phyloP scores from a whole-genome alignment of 1,140 invertebrate genomes.

The Ips nitidus region DNA sequence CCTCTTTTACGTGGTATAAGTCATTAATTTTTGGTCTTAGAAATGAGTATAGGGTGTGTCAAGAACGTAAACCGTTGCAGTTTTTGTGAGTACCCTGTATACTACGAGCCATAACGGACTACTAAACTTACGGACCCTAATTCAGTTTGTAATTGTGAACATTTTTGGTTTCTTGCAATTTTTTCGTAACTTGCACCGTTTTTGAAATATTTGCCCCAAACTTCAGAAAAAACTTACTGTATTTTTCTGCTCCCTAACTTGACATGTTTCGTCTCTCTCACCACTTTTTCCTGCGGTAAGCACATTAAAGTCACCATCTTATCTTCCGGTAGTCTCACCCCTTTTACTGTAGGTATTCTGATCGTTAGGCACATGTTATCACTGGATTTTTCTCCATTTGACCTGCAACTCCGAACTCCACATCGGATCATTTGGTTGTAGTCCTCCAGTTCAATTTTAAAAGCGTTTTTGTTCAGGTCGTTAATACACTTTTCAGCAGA shows the following conservation, averaged over 20 bases:
- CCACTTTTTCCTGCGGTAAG: slow-evolving; percentile 60
- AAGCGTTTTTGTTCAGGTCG: slow-evolving; percentile 10
- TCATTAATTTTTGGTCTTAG: no score
- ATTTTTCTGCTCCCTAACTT: slow-evolving; percentile 33
- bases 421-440: slow-evolving; percentile 44
- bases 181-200: no score
- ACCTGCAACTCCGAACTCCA: slow-evolving; percentile 50
- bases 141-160: no score
- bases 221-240: slow-evolving; percentile 23
- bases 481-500: slow-evolving; percentile 31
- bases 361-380: slow-evolving; percentile 59
- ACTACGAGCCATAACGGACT: no score
- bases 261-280: slow-evolving; percentile 58
- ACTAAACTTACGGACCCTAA: not conserved
- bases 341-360: slow-evolving; percentile 62
- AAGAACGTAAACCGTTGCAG: no score
- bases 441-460: slow-evolving; percentile 40
- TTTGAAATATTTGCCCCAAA: no score
- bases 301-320: slow-evolving; percentile 63
- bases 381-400: not conserved
- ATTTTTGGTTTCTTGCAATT: no score
- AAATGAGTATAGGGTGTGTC: no score
- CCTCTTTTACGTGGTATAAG: no score
- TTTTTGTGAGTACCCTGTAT: no score
- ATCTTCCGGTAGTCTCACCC: slow-evolving; percentile 64